Base-by-base conservation (phyloP, 2,888 invertebrate genomes). In the Lycia hirtaria region DNA sequence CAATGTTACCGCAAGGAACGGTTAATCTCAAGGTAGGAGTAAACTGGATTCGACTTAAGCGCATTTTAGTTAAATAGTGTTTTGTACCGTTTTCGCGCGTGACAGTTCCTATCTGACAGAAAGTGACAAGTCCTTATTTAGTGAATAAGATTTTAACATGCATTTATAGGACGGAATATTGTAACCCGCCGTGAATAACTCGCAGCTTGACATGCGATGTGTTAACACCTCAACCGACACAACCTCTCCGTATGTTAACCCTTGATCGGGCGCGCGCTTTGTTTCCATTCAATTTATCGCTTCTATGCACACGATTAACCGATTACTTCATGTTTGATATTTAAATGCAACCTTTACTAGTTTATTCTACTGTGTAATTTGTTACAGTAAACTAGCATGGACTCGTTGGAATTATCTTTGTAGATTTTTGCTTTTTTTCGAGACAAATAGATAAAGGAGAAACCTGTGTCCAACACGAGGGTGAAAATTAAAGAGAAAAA, bases 291-390 rank as follows among this genome's bases (percentile, higher is more conserved):
- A 45, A 56, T 56, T 56, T 56, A 56, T 40, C 44, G 45, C 38
- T 38, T 24, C 40, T 32, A 14, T 38, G 48, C 54, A 35, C 48
- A 35, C 15, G 44, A 56, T 56, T 50, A 50, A 45, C 32, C 26
- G 32, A 51, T 56, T 56, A 56, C 14, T 37, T 32, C 50, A 44
- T 26, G 50, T 56, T 55, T 55, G 48, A 37, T 49, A 44, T 48
- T 33, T 49, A 43, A 49, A 56, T 37, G 20, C 26, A 41, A 24
- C 12, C 19, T 49, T 49, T 49, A 50, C 12, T 38, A 41, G 26
- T 15, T 24, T 7, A 24, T 0, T 6, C 15, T 26, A 10, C 10
- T 26, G 40, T 9, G 22, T 26, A 26, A 9, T 2, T 0, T 38
- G 14, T 15, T n/a, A 22, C 22, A 38, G 38, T 20, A 38, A n/a